phyloP scores from a whole-genome alignment of 2,888 invertebrate species.

The Mechanitis mazaeus region DNA sequence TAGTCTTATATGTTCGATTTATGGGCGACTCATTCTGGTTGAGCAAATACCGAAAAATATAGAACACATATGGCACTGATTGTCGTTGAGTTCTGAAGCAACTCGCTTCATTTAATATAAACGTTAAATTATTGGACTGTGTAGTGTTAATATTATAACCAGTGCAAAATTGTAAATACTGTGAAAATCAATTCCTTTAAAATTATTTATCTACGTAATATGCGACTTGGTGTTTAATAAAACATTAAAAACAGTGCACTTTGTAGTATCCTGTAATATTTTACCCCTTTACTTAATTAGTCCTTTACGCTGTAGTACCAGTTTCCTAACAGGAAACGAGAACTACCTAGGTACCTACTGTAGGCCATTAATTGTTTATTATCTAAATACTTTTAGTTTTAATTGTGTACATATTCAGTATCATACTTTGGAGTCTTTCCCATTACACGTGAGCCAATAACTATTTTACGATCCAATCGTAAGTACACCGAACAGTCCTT shows the following conservation, averaged over 20 bases:
- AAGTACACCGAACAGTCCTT: background rate
- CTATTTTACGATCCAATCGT: conserved; percentile 1
- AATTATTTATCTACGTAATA: conserved; percentile 20
- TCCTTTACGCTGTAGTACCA: background rate
- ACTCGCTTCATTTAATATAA: background rate
- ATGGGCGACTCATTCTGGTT: conserved; percentile 41
- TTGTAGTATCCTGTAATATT: conserved; percentile 12
- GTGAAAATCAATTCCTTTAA: conserved; percentile 14
- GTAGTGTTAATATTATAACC: conserved; percentile 10
- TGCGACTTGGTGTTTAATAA: conserved; percentile 30
- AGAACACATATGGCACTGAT: conserved; percentile 68
- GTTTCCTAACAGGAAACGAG: conserved; percentile 1
- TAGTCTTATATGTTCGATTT: conserved; percentile 37
- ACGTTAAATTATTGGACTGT: background rate
- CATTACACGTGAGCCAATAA: background rate
- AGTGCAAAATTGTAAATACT: conserved; percentile 11
- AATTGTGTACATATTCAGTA: background rate
- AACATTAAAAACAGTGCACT: conserved; percentile 34
- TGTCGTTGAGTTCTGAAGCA: conserved; percentile 47
- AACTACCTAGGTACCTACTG: background rate
- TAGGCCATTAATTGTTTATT: background rate
- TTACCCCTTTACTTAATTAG: background rate
- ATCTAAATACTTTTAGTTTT: background rate
- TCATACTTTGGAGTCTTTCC: too few relatives aligned
- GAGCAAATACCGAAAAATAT: conserved; percentile 60